Evolutionary conservation across 2,113 vertebrate species (phyloP).

Genomic region (Shinisaurus crocodilurus): DNA sequence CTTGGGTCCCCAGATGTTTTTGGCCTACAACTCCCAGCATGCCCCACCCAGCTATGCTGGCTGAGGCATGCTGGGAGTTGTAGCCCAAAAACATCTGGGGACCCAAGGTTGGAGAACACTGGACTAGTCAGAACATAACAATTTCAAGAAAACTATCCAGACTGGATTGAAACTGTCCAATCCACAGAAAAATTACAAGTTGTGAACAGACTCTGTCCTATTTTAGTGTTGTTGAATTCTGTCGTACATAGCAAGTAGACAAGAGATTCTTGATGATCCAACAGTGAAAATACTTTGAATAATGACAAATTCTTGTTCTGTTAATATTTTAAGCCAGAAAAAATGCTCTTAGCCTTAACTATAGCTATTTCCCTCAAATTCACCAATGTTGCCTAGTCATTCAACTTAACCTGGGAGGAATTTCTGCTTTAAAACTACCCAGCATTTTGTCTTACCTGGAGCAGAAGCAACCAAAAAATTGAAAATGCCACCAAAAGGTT

Average conservation of each 20-base stretch:
- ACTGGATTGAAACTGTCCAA: conserved; percentile 39
- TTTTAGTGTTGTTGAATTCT: not conserved
- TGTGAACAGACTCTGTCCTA: conserved; percentile 40
- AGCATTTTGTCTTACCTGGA: conserved; percentile 1
- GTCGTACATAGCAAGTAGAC: not conserved
- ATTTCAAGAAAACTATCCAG: conserved; percentile 45
- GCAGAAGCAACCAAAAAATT: conserved; percentile 27
- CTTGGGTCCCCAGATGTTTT: too few relatives aligned
- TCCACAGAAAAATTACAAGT: conserved; percentile 48
- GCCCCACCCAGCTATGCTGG: too few relatives aligned
- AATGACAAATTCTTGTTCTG: conserved; percentile 24
- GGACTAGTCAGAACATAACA: conserved; percentile 41
- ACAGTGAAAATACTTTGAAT: not conserved
- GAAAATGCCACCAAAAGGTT: not conserved
- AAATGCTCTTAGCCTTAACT: conserved; percentile 28
- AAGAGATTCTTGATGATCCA: not conserved
- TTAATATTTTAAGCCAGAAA: conserved; percentile 13
- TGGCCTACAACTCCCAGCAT: too few relatives aligned
- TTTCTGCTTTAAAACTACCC: conserved; percentile 26
- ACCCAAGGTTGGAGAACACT: too few relatives aligned
- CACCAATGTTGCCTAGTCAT: conserved; percentile 1
- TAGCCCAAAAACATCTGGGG: too few relatives aligned
- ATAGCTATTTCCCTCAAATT: not conserved
- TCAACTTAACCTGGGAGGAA: conserved; percentile 40
- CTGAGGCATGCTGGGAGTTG: too few relatives aligned